Evolutionary conservation across 2,797 vertebrate species (phyloP).

Genomic region (Peromyscus melanophrys): DNA sequence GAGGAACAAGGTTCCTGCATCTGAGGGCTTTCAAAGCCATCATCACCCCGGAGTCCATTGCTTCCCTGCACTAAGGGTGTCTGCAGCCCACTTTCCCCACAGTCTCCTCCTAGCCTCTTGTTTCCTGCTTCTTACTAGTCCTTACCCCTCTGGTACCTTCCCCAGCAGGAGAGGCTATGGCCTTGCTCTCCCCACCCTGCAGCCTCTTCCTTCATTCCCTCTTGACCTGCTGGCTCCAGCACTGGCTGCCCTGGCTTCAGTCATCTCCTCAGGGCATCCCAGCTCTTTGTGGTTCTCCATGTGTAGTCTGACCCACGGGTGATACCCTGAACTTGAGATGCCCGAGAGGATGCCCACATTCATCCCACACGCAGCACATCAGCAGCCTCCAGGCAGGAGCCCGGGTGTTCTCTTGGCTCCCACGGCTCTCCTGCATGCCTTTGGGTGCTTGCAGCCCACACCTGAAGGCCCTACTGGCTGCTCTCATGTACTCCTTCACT

Average conservation of each 20-base stretch:
- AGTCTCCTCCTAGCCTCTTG: neutral
- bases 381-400: neutral
- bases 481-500: neutral
- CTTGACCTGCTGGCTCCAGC: neutral
- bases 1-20: neutral
- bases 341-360: neutral
- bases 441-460: neutral
- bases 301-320: neutral
- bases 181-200: neutral
- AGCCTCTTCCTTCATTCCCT: neutral
- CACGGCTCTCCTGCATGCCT: neutral
- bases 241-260: neutral
- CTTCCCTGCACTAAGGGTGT: neutral
- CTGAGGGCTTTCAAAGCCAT: neutral
- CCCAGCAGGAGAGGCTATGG: no score
- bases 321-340: neutral
- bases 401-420: neutral
- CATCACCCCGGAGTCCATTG: no score
- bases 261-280: no score
- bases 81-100: neutral
- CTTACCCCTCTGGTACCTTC: neutral
- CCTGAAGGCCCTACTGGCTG: neutral
- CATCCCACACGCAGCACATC: no score
- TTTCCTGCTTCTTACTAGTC: neutral
- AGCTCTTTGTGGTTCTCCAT: neutral